These are phyloP conservation scores for Laticauda colubrina DNA, from an alignment of 2,113 vertebrate species.

Conservation along the genomic window DNA sequence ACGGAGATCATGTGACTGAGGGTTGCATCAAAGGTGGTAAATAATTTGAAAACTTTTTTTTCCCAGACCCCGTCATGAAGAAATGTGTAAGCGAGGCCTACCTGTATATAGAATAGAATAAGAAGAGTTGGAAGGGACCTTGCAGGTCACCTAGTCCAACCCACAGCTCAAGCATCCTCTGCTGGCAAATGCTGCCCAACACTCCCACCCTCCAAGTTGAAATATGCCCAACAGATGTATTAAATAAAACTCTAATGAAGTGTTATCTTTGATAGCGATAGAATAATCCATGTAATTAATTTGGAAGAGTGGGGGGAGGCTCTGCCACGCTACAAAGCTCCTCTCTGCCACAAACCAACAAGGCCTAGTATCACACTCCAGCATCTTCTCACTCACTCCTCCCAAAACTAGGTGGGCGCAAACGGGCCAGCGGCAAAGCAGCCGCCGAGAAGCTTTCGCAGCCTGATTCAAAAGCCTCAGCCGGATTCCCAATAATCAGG, in stretches of 20 bases:
- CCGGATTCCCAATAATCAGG: background rate
- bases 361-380: background rate
- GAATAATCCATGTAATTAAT: background rate
- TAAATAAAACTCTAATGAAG: background rate
- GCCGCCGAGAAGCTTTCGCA: background rate
- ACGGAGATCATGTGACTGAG: too few relatives aligned
- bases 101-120: too few relatives aligned
- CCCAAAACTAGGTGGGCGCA: background rate
- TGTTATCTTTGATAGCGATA: background rate
- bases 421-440: background rate
- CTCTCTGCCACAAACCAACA: background rate
- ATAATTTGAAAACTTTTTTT: too few relatives aligned
- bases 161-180: too few relatives aligned
- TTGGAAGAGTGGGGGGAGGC: background rate
- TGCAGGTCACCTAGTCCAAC: too few relatives aligned
- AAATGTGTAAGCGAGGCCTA: too few relatives aligned
- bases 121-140: too few relatives aligned
- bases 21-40: too few relatives aligned
- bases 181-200: too few relatives aligned
- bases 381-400: background rate
- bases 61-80: too few relatives aligned
- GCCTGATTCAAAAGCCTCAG: background rate
- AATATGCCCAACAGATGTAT: too few relatives aligned
- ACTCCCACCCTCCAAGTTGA: too few relatives aligned
- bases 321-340: background rate